Base-by-base conservation (phyloP, 2,113 vertebrate species). In the Corydoras maculifer region DNA sequence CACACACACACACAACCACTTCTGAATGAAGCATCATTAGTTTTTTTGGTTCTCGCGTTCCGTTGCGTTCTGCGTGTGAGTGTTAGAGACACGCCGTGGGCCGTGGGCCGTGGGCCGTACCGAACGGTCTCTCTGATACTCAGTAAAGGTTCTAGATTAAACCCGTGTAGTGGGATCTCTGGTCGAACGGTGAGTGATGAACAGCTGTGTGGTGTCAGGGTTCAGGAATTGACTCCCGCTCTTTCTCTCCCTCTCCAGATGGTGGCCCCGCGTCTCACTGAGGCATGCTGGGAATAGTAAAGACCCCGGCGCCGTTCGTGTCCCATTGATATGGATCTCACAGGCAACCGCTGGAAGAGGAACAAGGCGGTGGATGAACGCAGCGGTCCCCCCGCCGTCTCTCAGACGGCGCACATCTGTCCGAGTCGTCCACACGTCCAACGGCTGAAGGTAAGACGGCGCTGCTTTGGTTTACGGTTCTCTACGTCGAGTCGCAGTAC, bases 251-350 rank as follows among this genome's bases (percentile, higher is more conserved):
- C 65, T 72, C 65, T 77, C 78, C 78, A 79, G 75, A 79, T 79
- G 78, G 75, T 72, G 69, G 61, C 61, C 65, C 75, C 48, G 65
- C 62, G 62, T 77, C 67, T 74, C 59, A 51, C 29, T 60, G 43
- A 25, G 18, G 61, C 78, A 77, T 77, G 78, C 71, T 60, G 58
- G 57, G 78, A 77, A 79, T 79, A 77, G 75, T 54, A 79, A 79
- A 75, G 68, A 79, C 68, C 68, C 68, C 50, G 4, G 74, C 54
- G 43, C 18, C 62, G 75, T 71, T 74, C 63, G 60, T 43, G 49
- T 14, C 12, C 60, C 25, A 64, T 77, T 77, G 48, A 58, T 68
- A 77, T 77, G 68, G 65, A 74, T 77, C 64, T 79, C 71, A 68
- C 71, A 43, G 62, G 69, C 73, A 68, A 64, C 68, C 76, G 62